Base-by-base conservation (phyloP, 2,797 vertebrate genomes). In the Monodelphis domestica region DNA sequence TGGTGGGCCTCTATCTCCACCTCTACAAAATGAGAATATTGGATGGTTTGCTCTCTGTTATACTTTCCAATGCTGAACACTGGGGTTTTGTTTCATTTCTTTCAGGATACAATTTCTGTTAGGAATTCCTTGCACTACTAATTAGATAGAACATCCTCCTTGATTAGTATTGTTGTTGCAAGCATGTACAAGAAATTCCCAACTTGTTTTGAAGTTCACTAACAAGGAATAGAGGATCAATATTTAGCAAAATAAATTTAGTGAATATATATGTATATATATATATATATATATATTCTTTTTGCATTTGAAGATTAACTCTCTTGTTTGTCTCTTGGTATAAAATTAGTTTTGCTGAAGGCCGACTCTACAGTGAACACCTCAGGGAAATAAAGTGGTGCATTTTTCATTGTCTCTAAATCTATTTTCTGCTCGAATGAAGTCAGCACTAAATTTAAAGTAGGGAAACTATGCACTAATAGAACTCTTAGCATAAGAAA, bases 361-460 rank as follows among this genome's bases (percentile, higher is more conserved):
- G 96, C 97, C 96, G 95, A 97, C 93, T 95, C 94, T 96, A 91
- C 70, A 96, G 90, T 90, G 94, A 93, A 94, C 55, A 94, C 96
- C 94, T 95, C 96, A 95, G 97, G 97, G 98, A 98, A 98, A 98
- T 97, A 96, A 98, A 97, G 89, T 14, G 11, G 54, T 93, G 45
- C 55, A 96, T 98, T 98, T 97, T 97, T 98, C 97, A 96, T 97
- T 97, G 94, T 98, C 97, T 98, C 98, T 93, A 97, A 96, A 97
- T 97, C 89, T 97, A 91, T 98, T 98, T 98, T 97, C 96, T 98
- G 94, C 94, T 98, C 96, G 95, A 94, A 88, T 93, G 94, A 93
- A 98, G 91, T 97, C 95, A 96, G 93, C 88, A 94, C 95, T 98
- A 97, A 96, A 96, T 97, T 95, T 97, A 92, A 97, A 98, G 95